Conservation (phyloP, 2,797 vertebrate genomes). For the Rhinogobio ventralis region DNA sequence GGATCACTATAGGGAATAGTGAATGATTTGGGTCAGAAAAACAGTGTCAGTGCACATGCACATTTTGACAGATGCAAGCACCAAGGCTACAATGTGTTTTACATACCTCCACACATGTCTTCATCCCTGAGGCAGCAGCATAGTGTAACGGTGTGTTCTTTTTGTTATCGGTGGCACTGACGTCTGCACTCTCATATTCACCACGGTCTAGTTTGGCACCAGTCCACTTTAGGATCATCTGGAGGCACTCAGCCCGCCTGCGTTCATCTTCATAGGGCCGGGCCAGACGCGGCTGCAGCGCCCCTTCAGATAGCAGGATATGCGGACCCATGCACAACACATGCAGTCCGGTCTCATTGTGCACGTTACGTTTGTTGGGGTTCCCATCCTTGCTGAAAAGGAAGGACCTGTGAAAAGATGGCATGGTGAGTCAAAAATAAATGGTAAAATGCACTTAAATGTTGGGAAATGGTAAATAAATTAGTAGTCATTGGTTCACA, state of each 20-base stretch:
- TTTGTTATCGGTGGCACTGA: conserved; percentile 94
- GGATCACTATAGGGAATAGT: neutral
- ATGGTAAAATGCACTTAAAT: neutral
- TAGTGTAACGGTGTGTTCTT: conserved; percentile 97
- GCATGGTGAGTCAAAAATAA: neutral
- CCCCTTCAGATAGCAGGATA: conserved; percentile 92
- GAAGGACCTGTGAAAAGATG: conserved; percentile 83
- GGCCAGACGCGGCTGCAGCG: conserved; percentile 88
- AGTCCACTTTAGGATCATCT: conserved; percentile 93
- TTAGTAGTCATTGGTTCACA: neutral
- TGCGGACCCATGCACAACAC: conserved; percentile 96
- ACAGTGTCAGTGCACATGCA: neutral
- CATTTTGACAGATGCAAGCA: neutral
- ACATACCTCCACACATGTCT: conserved; percentile 91
- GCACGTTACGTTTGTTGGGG: conserved; percentile 97
- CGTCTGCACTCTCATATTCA: conserved; percentile 91
- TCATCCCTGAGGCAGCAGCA: conserved; percentile 97
- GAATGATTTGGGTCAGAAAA: neutral
- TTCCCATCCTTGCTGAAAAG: conserved; percentile 96
- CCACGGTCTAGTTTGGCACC: conserved; percentile 96
- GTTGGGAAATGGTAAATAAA: neutral
- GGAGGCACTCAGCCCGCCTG: conserved; percentile 91
- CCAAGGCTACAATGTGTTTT: neutral
- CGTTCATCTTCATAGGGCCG: conserved; percentile 89
- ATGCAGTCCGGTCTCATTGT: conserved; percentile 97